phyloP scores from a whole-genome alignment of 92 coral and sea anemone genomes.

The Porites evermanni region DNA sequence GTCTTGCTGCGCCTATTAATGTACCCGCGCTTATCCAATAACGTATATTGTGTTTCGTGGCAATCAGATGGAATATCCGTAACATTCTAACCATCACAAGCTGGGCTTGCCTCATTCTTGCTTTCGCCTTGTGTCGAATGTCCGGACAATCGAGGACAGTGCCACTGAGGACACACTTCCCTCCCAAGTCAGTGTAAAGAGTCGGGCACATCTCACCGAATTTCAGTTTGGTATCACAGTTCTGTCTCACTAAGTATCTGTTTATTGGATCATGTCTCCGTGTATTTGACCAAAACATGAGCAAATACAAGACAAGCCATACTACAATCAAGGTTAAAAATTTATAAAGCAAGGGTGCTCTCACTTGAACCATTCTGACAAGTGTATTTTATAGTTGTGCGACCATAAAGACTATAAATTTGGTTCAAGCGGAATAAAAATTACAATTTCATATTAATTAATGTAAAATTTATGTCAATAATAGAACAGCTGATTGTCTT shows the following conservation, averaged over 20 bases:
- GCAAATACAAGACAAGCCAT: not conserved
- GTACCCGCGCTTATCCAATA: constrained; percentile 74
- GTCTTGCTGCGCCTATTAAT: constrained; percentile 74
- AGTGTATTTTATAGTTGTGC: too few species aligned
- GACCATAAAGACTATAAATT: too few species aligned
- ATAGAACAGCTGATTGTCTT: too few species aligned
- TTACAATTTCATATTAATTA: too few species aligned
- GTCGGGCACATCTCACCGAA: constrained; percentile 74
- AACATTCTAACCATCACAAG: constrained; percentile 68
- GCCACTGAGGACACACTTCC: constrained; percentile 31
- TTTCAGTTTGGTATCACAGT: constrained; percentile 8
- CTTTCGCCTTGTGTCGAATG: constrained; percentile 52
- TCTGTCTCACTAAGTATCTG: constrained; percentile 1
- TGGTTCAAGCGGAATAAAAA: too few species aligned
- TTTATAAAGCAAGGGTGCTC: not conserved
- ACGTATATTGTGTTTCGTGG: constrained; percentile 53
- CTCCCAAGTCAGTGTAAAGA: constrained; percentile 59
- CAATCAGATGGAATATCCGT: constrained; percentile 58
- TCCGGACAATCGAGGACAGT: constrained; percentile 58
- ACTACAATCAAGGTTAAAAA: not conserved
- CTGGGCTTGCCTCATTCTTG: constrained; percentile 49
- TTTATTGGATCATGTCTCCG: constrained; percentile 13
- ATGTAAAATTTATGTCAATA: too few species aligned
- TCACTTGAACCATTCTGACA: not conserved
- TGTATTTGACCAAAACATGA: not conserved